Evolutionary conservation across 2,888 invertebrate genomes (phyloP).

Genomic region (Chironomus riparius): DNA sequence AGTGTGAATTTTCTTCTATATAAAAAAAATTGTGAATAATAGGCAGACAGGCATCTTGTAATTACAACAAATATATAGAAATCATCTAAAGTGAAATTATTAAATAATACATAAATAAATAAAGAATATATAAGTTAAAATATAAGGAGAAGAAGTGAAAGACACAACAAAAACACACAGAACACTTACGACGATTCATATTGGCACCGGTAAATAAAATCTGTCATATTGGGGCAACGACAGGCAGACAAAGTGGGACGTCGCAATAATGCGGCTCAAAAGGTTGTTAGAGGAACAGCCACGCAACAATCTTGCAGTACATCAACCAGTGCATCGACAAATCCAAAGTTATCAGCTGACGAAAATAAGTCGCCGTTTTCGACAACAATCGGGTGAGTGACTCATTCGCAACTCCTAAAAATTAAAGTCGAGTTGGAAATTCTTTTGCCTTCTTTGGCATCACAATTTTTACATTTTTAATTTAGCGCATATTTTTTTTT

Average conservation of each 20-base stretch:
- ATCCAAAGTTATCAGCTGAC: conserved; percentile 7
- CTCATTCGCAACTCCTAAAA: background rate
- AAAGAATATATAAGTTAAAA: too few species aligned
- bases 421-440: background rate
- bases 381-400: conserved; percentile 19
- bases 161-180: background rate
- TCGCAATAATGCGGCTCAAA: conserved; percentile 34
- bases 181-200: background rate
- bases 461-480: background rate
- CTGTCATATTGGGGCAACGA: conserved; percentile 33
- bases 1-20: too few species aligned
- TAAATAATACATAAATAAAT: too few species aligned
- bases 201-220: conserved; percentile 12
- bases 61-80: too few species aligned
- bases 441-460: background rate
- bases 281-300: conserved; percentile 28
- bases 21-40: too few species aligned
- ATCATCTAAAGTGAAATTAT: too few species aligned
- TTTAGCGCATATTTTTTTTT: too few species aligned
- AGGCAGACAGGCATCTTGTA: too few species aligned
- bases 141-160: background rate
- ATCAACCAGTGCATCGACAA: conserved; percentile 1
- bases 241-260: conserved; percentile 33
- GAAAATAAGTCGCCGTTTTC: conserved; percentile 20
- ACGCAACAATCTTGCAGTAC: conserved; percentile 18